Conservation (phyloP, 2,888 invertebrate species). For the Abrostola tripartita region DNA sequence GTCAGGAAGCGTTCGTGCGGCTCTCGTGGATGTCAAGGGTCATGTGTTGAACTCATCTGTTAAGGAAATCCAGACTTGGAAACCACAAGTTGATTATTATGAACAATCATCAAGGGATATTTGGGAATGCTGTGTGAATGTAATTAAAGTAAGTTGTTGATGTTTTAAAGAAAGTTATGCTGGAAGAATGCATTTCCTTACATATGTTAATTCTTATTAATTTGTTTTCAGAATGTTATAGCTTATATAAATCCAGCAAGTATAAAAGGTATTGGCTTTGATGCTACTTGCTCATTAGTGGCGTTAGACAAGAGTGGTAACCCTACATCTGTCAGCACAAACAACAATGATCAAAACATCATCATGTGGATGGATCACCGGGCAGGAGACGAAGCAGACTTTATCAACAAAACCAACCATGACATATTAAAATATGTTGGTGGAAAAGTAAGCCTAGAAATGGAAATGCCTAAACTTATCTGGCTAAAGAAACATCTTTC, state of each 20-base stretch:
- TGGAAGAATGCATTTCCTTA: background rate
- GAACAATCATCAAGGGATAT: conserved; percentile 97
- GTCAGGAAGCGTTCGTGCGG: conserved; percentile 96
- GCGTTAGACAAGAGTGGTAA: conserved; percentile 91
- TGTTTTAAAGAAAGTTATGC: background rate
- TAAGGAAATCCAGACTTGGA: conserved; percentile 92
- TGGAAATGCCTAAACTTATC: conserved; percentile 97
- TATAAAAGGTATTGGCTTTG: conserved; percentile 97
- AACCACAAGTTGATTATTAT: conserved; percentile 92
- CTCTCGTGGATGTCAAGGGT: conserved; percentile 91
- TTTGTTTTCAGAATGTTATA: conserved; percentile 88
- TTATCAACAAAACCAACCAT: conserved; percentile 93
- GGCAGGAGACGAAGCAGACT: conserved; percentile 93
- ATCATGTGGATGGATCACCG: conserved; percentile 98
- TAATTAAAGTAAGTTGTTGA: conserved; percentile 92
- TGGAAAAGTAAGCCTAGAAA: conserved; percentile 97
- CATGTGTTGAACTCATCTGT: conserved; percentile 90
- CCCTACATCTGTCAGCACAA: conserved; percentile 92
- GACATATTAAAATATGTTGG: conserved; percentile 95
- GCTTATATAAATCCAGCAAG: conserved; percentile 82
- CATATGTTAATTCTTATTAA: background rate
- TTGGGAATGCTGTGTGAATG: conserved; percentile 92
- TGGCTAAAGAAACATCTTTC: conserved; percentile 95
- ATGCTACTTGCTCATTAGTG: conserved; percentile 98
- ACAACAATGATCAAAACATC: conserved; percentile 92